Evolutionary conservation across 1,140 invertebrate genomes (phyloP), one percentile per base, ranked within the genome.

Genomic region (Eurosta solidaginis): DNA sequence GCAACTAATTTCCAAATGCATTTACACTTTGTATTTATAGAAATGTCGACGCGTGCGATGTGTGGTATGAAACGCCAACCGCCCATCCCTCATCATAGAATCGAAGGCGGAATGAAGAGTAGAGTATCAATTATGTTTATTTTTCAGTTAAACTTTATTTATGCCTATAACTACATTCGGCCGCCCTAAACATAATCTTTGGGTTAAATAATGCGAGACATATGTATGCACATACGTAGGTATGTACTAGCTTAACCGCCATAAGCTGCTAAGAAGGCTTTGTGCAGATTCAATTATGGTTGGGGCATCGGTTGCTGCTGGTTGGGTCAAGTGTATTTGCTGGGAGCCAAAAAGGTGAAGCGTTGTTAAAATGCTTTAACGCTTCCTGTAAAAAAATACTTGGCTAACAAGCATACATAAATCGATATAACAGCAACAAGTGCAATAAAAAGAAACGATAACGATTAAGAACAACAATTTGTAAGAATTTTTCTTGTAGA

Each of bases 401-500:
- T 6, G 59, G 33, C 33, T 42, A 42, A 68, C 59, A 22, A 68
- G 59, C n/a, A 20, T 68, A 40, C 33, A 68, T 68, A 68, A 68
- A 68, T 68, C 6, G 33, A 42, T 9, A 12, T 22, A 42, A 22
- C n/a, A 68, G 22, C 33, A 68, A 29, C 59, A 68, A 68, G n/a
- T n/a, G n/a, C n/a, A n/a, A n/a, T n/a, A n/a, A n/a, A n/a, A n/a
- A n/a, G n/a, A 29, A 68, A 68, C 36, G 7, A 40, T 20, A 17
- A 27, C 10, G 17, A n/a, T 40, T 68, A 40, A 42, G 33, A 12
- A 68, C 14, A 33, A 68, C 33, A 68, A 68, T 40, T 68, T 40
- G 59, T 14, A 68, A 68, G 59, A 68, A 68, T 68, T 68, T n/a
- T 20, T 68, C 59, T 40, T 68, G 33, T 68, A 68, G 59, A 68